Percentiles rank a stretch among this genome's conserved stretches.
phyloP scores from a whole-genome alignment of 2,888 invertebrate genomes.

The Punctoribates punctum region DNA sequence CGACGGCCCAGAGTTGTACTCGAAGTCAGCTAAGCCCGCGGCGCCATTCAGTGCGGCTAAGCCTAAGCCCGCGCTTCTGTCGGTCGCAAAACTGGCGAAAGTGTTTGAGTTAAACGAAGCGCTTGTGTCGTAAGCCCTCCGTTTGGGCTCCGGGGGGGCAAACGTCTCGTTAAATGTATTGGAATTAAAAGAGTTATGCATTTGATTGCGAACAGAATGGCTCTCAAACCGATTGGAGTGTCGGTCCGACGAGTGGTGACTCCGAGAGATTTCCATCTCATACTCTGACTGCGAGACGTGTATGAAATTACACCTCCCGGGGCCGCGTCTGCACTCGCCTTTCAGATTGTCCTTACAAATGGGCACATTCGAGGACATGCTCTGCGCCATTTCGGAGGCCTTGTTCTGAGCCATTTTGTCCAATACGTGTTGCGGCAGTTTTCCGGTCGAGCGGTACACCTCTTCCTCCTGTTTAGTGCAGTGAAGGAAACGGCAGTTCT shows the following conservation, averaged over 20 bases:
- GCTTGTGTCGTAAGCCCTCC: slow-evolving; percentile 33
- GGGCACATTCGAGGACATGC: slow-evolving; percentile 50
- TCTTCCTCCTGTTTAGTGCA: slow-evolving; percentile 69
- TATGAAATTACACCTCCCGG: slow-evolving; percentile 57
- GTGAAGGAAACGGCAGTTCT: slow-evolving; percentile 71
- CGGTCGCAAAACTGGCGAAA: slow-evolving; percentile 33
- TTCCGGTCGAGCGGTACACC: slow-evolving; percentile 67
- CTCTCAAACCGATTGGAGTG: slow-evolving; percentile 34
- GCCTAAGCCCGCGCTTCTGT: not conserved
- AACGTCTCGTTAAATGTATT: not conserved
- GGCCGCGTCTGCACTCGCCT: slow-evolving; percentile 60
- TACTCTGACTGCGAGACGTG: slow-evolving; percentile 51
- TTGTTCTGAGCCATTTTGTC: slow-evolving; percentile 50
- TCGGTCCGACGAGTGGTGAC: slow-evolving; percentile 19
- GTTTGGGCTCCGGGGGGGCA: slow-evolving; percentile 25
- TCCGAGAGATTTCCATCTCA: slow-evolving; percentile 12
- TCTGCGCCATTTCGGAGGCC: slow-evolving; percentile 24
- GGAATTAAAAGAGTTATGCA: slow-evolving; percentile 18
- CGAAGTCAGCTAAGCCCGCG: slow-evolving; percentile 10
- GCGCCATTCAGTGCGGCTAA: slow-evolving; percentile 17
- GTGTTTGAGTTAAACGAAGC: not conserved
- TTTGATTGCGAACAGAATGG: slow-evolving; percentile 7
- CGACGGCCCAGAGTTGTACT: not conserved
- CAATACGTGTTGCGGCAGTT: slow-evolving; percentile 63
- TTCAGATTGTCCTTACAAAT: slow-evolving; percentile 63